Conservation (phyloP, 2,797 vertebrate species). For the Ctenosaura bakeri region DNA sequence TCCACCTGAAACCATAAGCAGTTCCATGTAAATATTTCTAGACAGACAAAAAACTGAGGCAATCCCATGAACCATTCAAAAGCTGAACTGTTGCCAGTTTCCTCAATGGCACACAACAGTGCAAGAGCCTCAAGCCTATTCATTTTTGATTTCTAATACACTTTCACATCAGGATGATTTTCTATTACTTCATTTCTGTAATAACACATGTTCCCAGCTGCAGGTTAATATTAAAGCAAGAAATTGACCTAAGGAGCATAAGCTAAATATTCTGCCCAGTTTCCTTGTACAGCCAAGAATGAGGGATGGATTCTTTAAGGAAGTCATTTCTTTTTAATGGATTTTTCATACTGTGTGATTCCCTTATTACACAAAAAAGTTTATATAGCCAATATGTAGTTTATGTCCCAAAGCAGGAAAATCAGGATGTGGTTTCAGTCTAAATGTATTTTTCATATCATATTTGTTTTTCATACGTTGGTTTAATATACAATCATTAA, state of each 20-base stretch:
- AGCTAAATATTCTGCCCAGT: slow-evolving; percentile 54
- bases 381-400: slow-evolving; percentile 33
- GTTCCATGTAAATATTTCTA: slow-evolving; percentile 10
- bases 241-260: slow-evolving; percentile 57
- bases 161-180: slow-evolving; percentile 70
- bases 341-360: slow-evolving; percentile 57
- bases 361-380: slow-evolving; percentile 49
- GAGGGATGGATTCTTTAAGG: slow-evolving; percentile 46
- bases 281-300: slow-evolving; percentile 20
- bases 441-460: not conserved
- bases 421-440: slow-evolving; percentile 35
- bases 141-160: slow-evolving; percentile 63
- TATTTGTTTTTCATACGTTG: not conserved
- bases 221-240: slow-evolving; percentile 62
- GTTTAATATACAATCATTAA: not conserved
- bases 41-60: slow-evolving; percentile 10
- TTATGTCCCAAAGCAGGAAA: slow-evolving; percentile 35
- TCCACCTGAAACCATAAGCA: slow-evolving; percentile 34
- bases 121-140: slow-evolving; percentile 58
- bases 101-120: slow-evolving; percentile 35
- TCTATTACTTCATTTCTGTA: slow-evolving; percentile 68
- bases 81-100: slow-evolving; percentile 44
- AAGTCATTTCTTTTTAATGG: slow-evolving; percentile 65
- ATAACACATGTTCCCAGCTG: slow-evolving; percentile 64
- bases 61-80: slow-evolving; percentile 47